These are phyloP conservation scores for Perizoma flavofasciatum DNA, from an alignment of 2,888 invertebrate genomes.

Conservation along the genomic window DNA sequence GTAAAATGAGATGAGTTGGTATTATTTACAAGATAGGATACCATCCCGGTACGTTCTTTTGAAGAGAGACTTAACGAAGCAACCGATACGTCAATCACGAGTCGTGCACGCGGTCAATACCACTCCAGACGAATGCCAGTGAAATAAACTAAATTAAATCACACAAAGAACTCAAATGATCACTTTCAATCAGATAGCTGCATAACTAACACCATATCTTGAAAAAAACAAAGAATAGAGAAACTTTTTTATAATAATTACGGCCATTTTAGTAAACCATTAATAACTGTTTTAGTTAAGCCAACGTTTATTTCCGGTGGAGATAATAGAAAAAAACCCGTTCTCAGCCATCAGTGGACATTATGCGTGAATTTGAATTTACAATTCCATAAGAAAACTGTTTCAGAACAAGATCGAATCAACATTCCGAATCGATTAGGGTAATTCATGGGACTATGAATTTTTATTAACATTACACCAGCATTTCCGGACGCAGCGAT, in stretches of 20 bases:
- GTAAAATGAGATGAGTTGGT: conserved; percentile 60
- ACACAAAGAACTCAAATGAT: conserved; percentile 26
- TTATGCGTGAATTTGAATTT: conserved; percentile 43
- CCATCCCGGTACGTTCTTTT: conserved; percentile 46
- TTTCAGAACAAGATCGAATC: conserved; percentile 39
- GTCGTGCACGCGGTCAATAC: conserved; percentile 50
- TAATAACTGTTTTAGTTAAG: conserved; percentile 47
- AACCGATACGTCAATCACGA: conserved; percentile 67
- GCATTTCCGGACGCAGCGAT: conserved; percentile 54
- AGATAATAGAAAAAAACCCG: conserved; percentile 53
- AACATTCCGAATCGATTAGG: conserved; percentile 26
- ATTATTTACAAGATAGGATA: conserved; percentile 52
- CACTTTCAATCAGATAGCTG: conserved; percentile 25
- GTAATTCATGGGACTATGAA: conserved; percentile 44
- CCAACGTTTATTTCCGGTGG: conserved; percentile 50
- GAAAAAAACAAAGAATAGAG: conserved; percentile 29
- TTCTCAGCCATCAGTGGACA: conserved; percentile 35
- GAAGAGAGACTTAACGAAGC: conserved; percentile 68
- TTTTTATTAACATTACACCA: conserved; percentile 46
- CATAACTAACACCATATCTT: conserved; percentile 23
- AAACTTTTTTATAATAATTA: conserved; percentile 27
- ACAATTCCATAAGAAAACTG: conserved; percentile 34
- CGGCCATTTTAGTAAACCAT: conserved; percentile 41
- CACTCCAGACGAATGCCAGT: conserved; percentile 23
- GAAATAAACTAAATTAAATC: conserved; percentile 22